Evolutionary conservation across 2,797 vertebrate species (phyloP).

Genomic region (Myotis vivesi): DNA sequence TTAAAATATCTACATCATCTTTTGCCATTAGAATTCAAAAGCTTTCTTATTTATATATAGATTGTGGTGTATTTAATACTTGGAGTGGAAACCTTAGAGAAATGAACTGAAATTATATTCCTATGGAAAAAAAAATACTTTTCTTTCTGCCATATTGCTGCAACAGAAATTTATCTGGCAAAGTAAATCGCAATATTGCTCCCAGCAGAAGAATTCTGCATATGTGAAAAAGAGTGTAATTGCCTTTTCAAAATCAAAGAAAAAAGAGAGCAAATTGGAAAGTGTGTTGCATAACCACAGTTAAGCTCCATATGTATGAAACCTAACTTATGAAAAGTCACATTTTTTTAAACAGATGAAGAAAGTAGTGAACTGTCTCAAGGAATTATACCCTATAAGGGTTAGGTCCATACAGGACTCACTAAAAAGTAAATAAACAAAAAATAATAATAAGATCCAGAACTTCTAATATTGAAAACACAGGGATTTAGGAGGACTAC

Average conservation of each 20-base stretch:
- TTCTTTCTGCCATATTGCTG: slow-evolving; percentile 49
- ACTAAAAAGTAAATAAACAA: background rate
- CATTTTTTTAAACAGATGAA: slow-evolving; percentile 26
- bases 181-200: slow-evolving; percentile 59
- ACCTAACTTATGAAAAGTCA: slow-evolving; percentile 21
- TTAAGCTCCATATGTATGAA: slow-evolving; percentile 24
- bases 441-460: background rate
- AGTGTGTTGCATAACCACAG: background rate
- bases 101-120: slow-evolving; percentile 30
- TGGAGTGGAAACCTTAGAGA: background rate
- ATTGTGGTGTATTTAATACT: background rate
- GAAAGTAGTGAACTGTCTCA: background rate
- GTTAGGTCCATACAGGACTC: background rate
- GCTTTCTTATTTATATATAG: background rate
- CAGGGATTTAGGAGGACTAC: background rate
- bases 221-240: slow-evolving; percentile 41
- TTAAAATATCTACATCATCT: background rate
- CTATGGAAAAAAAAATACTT: slow-evolving; percentile 34
- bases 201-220: slow-evolving; percentile 47
- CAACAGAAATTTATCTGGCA: slow-evolving; percentile 63
- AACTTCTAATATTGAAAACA: slow-evolving; percentile 14
- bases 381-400: background rate
- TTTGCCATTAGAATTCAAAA: slow-evolving; percentile 24
- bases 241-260: slow-evolving; percentile 38
- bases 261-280: slow-evolving; percentile 43